Percentiles rank a stretch among this genome's conserved stretches.
Conservation (phyloP, 2,888 invertebrate species). For the Himalopsyche tibetana region DNA sequence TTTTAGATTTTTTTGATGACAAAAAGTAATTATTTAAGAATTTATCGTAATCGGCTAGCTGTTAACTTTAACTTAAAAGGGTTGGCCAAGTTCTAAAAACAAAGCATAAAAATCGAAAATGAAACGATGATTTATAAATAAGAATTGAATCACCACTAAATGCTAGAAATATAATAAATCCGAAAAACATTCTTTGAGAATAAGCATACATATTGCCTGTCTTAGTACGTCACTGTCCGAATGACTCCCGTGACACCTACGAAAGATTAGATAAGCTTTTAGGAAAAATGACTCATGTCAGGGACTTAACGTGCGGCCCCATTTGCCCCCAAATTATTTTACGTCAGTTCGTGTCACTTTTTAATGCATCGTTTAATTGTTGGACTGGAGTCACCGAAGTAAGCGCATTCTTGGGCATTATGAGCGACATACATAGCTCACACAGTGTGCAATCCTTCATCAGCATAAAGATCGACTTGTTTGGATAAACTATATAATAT, state of each 20-base stretch:
- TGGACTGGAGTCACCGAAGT: background rate
- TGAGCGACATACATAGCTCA: background rate
- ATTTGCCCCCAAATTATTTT: constrained; percentile 8
- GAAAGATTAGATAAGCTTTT: background rate
- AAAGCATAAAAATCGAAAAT: too few relatives aligned
- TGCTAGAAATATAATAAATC: too few relatives aligned
- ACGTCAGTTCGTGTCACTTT: constrained; percentile 26
- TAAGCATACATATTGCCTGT: too few relatives aligned
- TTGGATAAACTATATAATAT: background rate
- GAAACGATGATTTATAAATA: too few relatives aligned
- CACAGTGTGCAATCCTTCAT: background rate
- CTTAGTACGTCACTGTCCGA: background rate
- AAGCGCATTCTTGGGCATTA: constrained; percentile 2
- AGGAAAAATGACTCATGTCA: constrained; percentile 18
- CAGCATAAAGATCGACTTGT: background rate
- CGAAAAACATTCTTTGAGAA: too few relatives aligned
- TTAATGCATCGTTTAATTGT: constrained; percentile 17
- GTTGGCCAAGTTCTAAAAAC: too few relatives aligned
- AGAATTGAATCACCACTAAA: too few relatives aligned
- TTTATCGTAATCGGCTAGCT: too few relatives aligned
- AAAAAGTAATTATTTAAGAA: too few relatives aligned
- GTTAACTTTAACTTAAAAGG: too few relatives aligned
- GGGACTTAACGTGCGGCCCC: background rate
- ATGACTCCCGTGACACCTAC: background rate
- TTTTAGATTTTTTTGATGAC: too few relatives aligned